A percentile compares a stretch with the other conserved stretches of the same genome.
Conservation (phyloP, 2,113 vertebrate species). For the Rhipidura dahli region DNA sequence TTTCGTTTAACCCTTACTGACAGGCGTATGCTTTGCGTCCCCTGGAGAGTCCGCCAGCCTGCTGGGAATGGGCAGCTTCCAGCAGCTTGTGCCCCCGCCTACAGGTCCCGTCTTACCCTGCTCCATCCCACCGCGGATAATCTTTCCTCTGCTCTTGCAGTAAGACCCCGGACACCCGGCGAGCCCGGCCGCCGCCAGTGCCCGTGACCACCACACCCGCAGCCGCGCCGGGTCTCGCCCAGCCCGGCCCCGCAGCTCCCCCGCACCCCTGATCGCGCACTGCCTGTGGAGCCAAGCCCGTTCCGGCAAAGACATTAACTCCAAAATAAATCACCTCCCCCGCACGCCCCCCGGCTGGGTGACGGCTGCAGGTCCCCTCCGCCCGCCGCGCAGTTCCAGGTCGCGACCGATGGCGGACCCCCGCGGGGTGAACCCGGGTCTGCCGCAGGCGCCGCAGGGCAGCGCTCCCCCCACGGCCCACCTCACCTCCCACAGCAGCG, state of each 20-base stretch:
- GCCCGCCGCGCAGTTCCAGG: not conserved
- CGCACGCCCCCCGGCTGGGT: no score
- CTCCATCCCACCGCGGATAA: not conserved
- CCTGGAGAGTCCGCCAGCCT: not conserved
- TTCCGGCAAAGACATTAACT: not conserved
- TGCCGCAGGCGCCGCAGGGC: not conserved
- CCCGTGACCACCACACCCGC: not conserved
- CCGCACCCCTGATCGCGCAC: not conserved
- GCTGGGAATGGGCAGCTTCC: not conserved
- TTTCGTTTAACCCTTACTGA: not conserved
- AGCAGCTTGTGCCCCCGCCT: not conserved
- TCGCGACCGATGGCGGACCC: not conserved
- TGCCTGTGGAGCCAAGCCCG: not conserved
- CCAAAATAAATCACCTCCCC: not conserved
- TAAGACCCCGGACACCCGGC: no score
- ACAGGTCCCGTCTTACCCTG: not conserved
- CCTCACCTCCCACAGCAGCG: constrained; percentile 59
- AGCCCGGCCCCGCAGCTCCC: not conserved
- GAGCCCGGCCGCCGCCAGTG: not conserved
- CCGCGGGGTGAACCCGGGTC: not conserved
- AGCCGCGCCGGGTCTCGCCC: not conserved
- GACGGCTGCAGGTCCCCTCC: not conserved
- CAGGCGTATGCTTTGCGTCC: not conserved
- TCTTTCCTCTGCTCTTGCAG: not conserved
- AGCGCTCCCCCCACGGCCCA: not conserved